Evolutionary conservation across 2,113 vertebrate genomes (phyloP).

Genomic region (Antidorcas marsupialis): DNA sequence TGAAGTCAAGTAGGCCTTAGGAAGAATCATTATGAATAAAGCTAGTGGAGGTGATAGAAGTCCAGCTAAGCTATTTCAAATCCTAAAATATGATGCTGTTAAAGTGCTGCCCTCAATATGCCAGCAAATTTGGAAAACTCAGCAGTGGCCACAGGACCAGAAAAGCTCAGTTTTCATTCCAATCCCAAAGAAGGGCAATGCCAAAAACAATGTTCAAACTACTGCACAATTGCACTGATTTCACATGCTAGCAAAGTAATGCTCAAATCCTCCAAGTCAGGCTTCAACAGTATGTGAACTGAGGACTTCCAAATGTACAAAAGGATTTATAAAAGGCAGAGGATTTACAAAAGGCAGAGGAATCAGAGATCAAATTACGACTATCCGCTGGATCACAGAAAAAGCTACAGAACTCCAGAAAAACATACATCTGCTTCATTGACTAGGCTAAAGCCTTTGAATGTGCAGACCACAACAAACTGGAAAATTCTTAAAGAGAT

Average conservation of each 20-base stretch:
- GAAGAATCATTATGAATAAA: not conserved
- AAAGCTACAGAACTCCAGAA: not conserved
- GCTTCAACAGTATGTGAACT: not conserved
- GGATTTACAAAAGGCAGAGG: not conserved
- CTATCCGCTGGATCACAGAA: not conserved
- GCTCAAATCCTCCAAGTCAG: not conserved
- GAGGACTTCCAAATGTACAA: not conserved
- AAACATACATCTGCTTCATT: not conserved
- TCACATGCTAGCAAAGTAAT: not conserved
- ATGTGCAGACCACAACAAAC: not conserved
- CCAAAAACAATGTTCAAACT: not conserved
- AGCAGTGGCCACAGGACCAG: not conserved
- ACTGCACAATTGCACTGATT: fast-evolving
- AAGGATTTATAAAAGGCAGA: not conserved
- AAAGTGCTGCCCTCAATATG: not conserved
- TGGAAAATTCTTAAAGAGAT: not conserved
- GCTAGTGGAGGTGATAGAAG: not conserved
- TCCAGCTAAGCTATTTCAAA: not conserved
- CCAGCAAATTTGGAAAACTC: not conserved
- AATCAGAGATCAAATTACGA: not conserved
- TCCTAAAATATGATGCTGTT: not conserved
- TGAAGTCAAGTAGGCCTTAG: not conserved
- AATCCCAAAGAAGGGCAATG: not conserved
- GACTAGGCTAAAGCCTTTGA: not conserved
- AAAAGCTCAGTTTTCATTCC: not conserved